Evolutionary conservation across 2,797 vertebrate species (phyloP), one percentile per base, ranked within the genome.

Genomic region (Chelonia mydas): DNA sequence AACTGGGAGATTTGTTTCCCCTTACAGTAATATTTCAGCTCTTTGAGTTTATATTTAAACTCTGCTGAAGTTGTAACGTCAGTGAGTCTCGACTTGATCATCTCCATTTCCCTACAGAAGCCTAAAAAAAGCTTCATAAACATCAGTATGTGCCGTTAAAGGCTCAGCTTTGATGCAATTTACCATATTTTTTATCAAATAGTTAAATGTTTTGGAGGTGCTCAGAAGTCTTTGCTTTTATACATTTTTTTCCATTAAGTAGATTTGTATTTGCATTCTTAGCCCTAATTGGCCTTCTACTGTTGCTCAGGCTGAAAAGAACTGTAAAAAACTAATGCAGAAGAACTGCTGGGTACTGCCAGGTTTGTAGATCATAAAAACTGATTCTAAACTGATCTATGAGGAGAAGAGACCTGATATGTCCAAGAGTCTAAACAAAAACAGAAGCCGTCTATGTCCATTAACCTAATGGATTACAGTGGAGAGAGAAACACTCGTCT

Each of bases 381-480:
- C 51, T 94, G 89, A 84, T 55, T 82, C 83, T 91, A 82, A 96
- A 84, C 3, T 65, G 41, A 95, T 91, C 89, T 79, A 87, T 33
- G 19, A 72, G 50, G 37, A 89, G 37, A 77, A 88, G 68, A 88
- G 10, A 83, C 50, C 61, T 0, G 0, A 41, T n/a, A 28, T 5
- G 3, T 65, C 55, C 72, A 92, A 89, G 91, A 49, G 33, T 33
- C 57, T 86, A 89, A 83, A 83, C 10, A 90, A 31, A 45, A 90
- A 83, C 21, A 86, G 54, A 86, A 92, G 9, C 5, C 21, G 55
- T 45, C 41, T 85, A 51, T 37, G 7, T n/a, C 87, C 80, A 89
- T 86, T 89, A 96, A 89, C 41, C 4, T 91, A 95, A 92, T 55
- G n/a, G 83, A 91, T 87, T 85, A 78, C 37, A 93, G 33, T 45